Conservation (phyloP, 2,113 vertebrate genomes). For the Entomyzon cyanotis region DNA sequence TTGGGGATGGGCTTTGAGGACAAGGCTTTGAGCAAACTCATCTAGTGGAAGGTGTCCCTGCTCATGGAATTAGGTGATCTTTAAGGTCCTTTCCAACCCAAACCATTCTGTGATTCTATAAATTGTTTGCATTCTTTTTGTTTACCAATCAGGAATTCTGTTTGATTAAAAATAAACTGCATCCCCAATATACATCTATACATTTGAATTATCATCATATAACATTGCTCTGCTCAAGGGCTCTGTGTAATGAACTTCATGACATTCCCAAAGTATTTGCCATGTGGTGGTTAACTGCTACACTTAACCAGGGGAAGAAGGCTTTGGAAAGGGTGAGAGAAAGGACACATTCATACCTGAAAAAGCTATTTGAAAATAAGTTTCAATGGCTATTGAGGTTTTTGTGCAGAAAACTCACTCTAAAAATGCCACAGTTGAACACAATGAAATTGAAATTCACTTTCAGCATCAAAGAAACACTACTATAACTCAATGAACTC, state of each 20-base stretch:
- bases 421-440: neutral
- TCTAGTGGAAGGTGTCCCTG: neutral
- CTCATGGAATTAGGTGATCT: neutral
- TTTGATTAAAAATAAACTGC: neutral
- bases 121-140: neutral
- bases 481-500: neutral
- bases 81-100: neutral
- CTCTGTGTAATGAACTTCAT: neutral
- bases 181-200: too few relatives aligned
- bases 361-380: neutral
- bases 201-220: neutral
- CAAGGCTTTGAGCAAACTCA: neutral
- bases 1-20: neutral
- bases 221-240: rapidly evolving
- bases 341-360: neutral
- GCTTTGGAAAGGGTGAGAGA: neutral
- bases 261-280: neutral
- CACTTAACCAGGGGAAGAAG: neutral
- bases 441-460: neutral
- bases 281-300: neutral
- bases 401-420: neutral
- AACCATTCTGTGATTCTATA: neutral
- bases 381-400: neutral
- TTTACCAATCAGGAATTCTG: neutral
- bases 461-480: neutral